These are phyloP conservation scores for Lanius collurio DNA, from an alignment of 2,113 vertebrate genomes.

Conservation along the genomic window DNA sequence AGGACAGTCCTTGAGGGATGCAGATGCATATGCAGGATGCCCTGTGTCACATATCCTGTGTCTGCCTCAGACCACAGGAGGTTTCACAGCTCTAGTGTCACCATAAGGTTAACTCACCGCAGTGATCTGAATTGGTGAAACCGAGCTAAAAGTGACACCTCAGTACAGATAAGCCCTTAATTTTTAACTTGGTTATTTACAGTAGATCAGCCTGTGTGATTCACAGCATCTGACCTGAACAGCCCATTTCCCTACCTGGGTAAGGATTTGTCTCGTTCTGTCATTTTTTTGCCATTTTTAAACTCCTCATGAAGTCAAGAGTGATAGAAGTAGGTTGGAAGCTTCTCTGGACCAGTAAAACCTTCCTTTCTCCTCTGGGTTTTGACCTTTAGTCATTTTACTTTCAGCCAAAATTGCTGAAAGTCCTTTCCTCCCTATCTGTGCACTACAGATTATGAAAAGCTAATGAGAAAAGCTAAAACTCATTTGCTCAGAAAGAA, in stretches of 20 bases:
- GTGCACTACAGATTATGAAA: not conserved
- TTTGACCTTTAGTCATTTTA: not conserved
- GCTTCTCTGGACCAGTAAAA: not conserved
- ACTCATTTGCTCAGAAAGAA: slow-evolving; percentile 7
- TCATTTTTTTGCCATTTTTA: not conserved
- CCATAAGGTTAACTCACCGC: not conserved
- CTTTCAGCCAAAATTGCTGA: not conserved
- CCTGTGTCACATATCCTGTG: not conserved
- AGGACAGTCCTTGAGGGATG: not conserved
- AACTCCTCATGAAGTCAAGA: not conserved
- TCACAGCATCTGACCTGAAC: not conserved
- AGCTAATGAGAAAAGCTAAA: slow-evolving; percentile 35
- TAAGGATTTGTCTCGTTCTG: not conserved
- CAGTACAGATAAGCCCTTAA: not conserved
- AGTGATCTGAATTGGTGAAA: not conserved
- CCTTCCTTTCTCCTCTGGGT: not conserved
- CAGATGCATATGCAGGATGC: not conserved
- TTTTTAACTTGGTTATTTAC: not conserved
- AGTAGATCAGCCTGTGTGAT: not conserved
- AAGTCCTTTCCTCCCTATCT: not conserved
- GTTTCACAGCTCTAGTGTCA: not conserved
- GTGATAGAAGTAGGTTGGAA: not conserved
- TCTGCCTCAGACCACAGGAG: not conserved
- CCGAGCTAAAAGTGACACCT: not conserved
- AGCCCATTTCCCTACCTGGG: not conserved